These are phyloP conservation scores for Antedon mediterranea DNA, from an alignment of 53 echinoderm and acorn worm genomes.

Conservation along the genomic window DNA sequence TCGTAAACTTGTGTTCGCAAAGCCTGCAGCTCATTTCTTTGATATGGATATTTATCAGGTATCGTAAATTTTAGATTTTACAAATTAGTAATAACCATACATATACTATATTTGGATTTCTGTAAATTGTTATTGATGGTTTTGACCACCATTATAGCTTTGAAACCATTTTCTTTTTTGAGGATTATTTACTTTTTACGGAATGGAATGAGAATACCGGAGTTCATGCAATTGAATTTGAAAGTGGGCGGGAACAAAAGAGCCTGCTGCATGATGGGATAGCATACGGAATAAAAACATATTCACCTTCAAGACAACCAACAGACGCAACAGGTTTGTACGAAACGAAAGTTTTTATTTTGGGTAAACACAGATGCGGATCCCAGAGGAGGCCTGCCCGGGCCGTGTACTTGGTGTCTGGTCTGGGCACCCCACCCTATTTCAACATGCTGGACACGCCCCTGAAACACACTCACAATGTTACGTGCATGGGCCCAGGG, in stretches of 20 bases:
- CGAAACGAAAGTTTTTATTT: neutral
- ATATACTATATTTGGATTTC: no score
- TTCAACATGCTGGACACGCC: no score
- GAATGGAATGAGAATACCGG: slow-evolving; percentile 67
- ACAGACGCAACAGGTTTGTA: slow-evolving; percentile 5
- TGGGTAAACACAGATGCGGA: no score
- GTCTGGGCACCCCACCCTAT: no score
- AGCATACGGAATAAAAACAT: slow-evolving; percentile 57
- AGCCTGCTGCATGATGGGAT: slow-evolving; percentile 35
- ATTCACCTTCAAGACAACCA: slow-evolving; percentile 44
- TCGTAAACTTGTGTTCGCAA: slow-evolving; percentile 10
- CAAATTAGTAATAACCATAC: neutral
- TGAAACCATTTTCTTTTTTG: neutral
- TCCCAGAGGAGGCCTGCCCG: no score
- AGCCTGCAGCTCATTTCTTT: slow-evolving; percentile 21
- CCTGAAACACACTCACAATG: no score
- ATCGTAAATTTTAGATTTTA: neutral
- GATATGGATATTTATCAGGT: slow-evolving; percentile 64
- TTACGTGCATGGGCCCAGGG: no score
- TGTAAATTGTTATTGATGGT: no score
- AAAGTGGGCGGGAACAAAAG: slow-evolving; percentile 34
- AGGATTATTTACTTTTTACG: slow-evolving; percentile 80
- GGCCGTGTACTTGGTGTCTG: no score
- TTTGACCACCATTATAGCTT: no score
- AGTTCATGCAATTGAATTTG: slow-evolving; percentile 50